Evolutionary conservation across 2,888 invertebrate species (phyloP), one percentile per base, ranked within the genome.

Genomic region (Pyrochroa serraticornis): DNA sequence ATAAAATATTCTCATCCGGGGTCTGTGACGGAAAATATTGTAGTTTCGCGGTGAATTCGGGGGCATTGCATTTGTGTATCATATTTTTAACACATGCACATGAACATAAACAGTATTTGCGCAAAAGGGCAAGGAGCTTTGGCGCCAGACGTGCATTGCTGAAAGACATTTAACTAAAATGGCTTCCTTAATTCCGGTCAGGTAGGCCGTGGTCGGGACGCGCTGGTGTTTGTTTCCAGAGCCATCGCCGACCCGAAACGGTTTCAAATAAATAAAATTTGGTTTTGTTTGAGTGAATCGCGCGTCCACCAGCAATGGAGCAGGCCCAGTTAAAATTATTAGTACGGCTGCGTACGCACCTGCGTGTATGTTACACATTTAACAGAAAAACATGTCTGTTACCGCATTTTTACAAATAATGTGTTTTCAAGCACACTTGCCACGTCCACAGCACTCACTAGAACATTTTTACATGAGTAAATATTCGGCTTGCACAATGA

Each of bases 311-410:
- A 73, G 72, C 68, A 74, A 77, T 77, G 85, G 92, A 90, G 91
- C 92, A 92, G 87, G 90, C 91, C 87, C 91, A 91, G 91, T 90
- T 86, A 86, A 88, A 85, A 87, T 85, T 85, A 86, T 85, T 87
- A 88, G 87, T 90, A 91, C 91, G 92, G 86, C 93, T 93, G 93
- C 93, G 93, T 93, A 92, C 92, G 93, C 92, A 93, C 93, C 92
- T 93, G 91, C 91, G 91, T 91, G 89, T 83, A 81, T 82, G 79
- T 75, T 71, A 70, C 72, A 76, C 76, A 78, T 79, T 79, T 78
- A 80, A 75, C 75, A 76, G 73, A 77, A 79, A 78, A 79, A 77
- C 78, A 77, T 74, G 75, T 75, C 76, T 77, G 75, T 70, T 74
- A 73, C 73, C 74, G 73, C 73, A 72, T 71, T 74, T 75, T 76